Conservation (phyloP, 2,113 vertebrate species). For the Cranoglanis bouderius region DNA sequence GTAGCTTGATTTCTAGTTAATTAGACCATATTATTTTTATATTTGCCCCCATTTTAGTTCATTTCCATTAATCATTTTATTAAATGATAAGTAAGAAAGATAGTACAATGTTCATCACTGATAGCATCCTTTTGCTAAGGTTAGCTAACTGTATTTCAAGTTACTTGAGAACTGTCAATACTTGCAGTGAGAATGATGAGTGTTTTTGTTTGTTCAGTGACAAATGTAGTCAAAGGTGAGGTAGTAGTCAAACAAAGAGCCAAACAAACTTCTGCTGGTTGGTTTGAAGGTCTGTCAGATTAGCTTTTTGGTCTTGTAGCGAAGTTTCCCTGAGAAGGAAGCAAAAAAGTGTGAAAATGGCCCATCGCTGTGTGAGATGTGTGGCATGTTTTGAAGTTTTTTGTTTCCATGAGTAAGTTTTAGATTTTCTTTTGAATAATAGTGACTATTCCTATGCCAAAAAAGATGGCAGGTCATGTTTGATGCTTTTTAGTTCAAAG, state of each 20-base stretch:
- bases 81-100: too few species aligned
- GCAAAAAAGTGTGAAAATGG: background rate
- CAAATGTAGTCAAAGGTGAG: background rate
- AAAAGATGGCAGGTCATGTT: background rate
- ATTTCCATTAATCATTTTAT: too few species aligned
- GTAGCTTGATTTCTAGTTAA: too few species aligned
- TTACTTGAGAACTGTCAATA: background rate
- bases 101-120: background rate
- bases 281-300: background rate
- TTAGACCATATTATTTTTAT: background rate
- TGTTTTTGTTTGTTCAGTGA: background rate
- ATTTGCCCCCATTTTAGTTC: too few species aligned
- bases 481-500: slow-evolving; percentile 1
- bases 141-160: background rate
- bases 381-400: background rate
- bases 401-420: background rate
- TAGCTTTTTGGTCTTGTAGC: background rate
- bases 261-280: background rate
- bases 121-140: background rate
- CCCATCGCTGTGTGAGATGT: background rate
- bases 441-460: background rate
- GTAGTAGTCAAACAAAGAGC: background rate
- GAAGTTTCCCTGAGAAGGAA: too few species aligned
- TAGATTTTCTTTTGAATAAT: background rate
- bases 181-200: background rate